phyloP scores from a whole-genome alignment of 2,888 invertebrate genomes.

The Alviniconcha strummeri region DNA sequence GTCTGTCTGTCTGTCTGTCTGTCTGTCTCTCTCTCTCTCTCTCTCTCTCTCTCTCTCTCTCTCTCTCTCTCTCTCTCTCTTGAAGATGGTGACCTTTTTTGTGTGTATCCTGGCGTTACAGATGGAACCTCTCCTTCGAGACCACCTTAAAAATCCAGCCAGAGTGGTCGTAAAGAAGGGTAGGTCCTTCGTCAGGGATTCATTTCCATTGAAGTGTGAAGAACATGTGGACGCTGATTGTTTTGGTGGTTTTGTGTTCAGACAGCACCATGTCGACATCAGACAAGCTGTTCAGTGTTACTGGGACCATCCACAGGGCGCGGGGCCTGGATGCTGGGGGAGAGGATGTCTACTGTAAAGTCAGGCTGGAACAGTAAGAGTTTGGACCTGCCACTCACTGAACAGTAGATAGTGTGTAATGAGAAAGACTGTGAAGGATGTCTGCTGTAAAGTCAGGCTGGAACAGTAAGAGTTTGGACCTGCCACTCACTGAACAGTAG shows the following conservation, averaged over 20 bases:
- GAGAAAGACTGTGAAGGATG: conserved; percentile 39
- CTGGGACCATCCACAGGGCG: conserved; percentile 74
- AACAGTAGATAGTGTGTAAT: not conserved
- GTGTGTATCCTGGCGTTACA: no score
- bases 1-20: not conserved
- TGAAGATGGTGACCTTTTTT: no score
- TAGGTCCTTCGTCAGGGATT: not conserved
- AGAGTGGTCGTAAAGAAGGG: not conserved
- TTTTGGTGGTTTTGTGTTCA: conserved; percentile 18
- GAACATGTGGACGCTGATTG: no score
- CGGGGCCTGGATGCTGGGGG: conserved; percentile 73
- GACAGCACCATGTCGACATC: conserved; percentile 56
- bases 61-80: no score
- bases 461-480: conserved; percentile 61
- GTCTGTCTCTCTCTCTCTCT: not conserved
- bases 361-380: conserved; percentile 72
- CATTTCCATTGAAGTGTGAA: no score
- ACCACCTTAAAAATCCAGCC: no score
- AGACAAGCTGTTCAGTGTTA: conserved; percentile 74
- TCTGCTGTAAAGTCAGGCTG: conserved; percentile 75
- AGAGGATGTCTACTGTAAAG: conserved; percentile 73
- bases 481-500: not conserved
- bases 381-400: not conserved
- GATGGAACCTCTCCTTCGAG: no score
- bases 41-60: no score